Conservation (phyloP, 2,113 vertebrate genomes). For the Otocyon megalotis region DNA sequence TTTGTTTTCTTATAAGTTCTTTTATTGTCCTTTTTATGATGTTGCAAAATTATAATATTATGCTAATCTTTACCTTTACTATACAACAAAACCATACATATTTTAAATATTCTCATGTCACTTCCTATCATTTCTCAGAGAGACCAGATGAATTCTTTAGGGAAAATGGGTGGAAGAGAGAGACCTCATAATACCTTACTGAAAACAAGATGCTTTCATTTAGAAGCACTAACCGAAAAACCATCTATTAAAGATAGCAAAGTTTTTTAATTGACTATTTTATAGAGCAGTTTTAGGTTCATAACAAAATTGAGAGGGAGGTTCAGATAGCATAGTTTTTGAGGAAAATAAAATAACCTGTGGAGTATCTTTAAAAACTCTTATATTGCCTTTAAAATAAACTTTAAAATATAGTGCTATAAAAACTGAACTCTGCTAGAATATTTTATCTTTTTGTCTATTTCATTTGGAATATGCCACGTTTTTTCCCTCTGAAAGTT, state of each 20-base stretch:
- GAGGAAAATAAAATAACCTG: conserved; percentile 69
- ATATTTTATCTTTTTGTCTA: background rate
- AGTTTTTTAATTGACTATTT: background rate
- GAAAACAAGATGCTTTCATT: conserved; percentile 86
- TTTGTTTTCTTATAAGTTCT: conserved; percentile 47
- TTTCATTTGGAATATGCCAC: background rate
- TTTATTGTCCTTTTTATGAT: background rate
- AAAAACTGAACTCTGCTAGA: background rate
- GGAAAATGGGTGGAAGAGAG: conserved; percentile 82
- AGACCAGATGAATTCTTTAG: conserved; percentile 82
- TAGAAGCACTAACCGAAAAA: conserved; percentile 85
- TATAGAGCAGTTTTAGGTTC: background rate
- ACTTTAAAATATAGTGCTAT: background rate
- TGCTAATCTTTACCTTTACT: conserved; percentile 52
- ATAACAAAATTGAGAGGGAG: conserved; percentile 7
- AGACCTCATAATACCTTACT: conserved; percentile 79
- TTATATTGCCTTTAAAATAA: conserved; percentile 46
- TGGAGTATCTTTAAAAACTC: conserved; percentile 55
- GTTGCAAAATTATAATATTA: conserved; percentile 33
- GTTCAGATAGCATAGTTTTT: background rate
- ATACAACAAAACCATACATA: conserved; percentile 61
- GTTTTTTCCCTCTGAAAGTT: background rate
- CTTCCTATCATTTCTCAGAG: conserved; percentile 83
- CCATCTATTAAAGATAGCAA: conserved; percentile 74
- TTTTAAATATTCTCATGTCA: conserved; percentile 81